These are phyloP conservation scores for Hemicordylus capensis DNA, from an alignment of 2,113 vertebrate species.

Conservation along the genomic window DNA sequence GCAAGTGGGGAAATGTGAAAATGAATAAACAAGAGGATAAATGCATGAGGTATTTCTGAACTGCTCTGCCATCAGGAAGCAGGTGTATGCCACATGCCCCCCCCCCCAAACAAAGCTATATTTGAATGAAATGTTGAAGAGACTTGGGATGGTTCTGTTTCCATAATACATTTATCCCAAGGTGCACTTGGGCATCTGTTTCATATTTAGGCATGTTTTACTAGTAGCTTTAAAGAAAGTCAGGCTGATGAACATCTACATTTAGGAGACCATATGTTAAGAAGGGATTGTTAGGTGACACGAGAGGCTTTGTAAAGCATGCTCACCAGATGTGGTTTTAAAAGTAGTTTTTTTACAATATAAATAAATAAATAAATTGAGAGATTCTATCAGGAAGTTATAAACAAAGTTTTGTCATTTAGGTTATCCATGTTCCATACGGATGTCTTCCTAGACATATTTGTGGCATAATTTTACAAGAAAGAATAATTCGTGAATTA, in stretches of 20 bases:
- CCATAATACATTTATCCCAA: slow-evolving; percentile 63
- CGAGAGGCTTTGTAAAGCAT: slow-evolving; percentile 37
- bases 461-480: slow-evolving; percentile 10
- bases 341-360: neutral
- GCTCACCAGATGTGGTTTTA: slow-evolving; percentile 21
- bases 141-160: slow-evolving; percentile 48
- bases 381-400: neutral
- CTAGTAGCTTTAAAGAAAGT: slow-evolving; percentile 67
- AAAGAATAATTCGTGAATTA: neutral
- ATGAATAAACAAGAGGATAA: slow-evolving; percentile 49
- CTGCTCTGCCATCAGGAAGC: slow-evolving; percentile 53
- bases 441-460: neutral
- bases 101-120: neutral
- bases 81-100: slow-evolving; percentile 75
- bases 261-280: slow-evolving; percentile 68
- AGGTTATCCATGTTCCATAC: neutral
- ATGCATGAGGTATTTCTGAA: slow-evolving; percentile 60
- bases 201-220: slow-evolving; percentile 60
- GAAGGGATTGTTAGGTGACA: slow-evolving; percentile 54
- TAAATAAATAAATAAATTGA: slow-evolving; percentile 8
- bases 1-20: neutral
- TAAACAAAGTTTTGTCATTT: neutral
- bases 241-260: slow-evolving; percentile 66
- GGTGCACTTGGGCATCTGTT: slow-evolving; percentile 65
- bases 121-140: slow-evolving; percentile 31